Conservation (phyloP, 2,888 invertebrate species). For the Lasioglossum oenotherae region DNA sequence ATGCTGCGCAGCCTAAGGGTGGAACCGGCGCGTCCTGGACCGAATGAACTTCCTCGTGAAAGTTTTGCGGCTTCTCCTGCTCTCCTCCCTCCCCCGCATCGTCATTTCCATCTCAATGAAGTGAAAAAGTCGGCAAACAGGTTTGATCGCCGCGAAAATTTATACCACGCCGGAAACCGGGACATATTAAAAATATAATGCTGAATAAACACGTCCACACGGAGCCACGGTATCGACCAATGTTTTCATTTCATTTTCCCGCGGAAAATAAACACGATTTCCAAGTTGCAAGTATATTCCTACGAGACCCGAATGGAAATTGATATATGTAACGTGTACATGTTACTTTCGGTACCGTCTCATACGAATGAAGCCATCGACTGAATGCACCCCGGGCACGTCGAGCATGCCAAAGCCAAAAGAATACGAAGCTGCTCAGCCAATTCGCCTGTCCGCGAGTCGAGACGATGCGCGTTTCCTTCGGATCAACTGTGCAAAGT, state of each 20-base stretch:
- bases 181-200: slow-evolving; percentile 41
- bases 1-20: slow-evolving; percentile 1
- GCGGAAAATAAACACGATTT: slow-evolving; percentile 34
- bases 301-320: not conserved
- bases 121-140: not conserved
- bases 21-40: not conserved
- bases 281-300: not conserved
- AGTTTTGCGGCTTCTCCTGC: not conserved
- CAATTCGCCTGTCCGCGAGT: not conserved
- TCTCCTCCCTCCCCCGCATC: not conserved
- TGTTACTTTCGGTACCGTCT: not conserved
- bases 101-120: not conserved
- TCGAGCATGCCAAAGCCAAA: not conserved
- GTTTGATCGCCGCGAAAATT: slow-evolving; percentile 16
- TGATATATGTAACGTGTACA: not conserved
- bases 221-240: not conserved
- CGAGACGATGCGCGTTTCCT: not conserved
- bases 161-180: not conserved
- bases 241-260: slow-evolving; percentile 48
- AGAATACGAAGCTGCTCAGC: not conserved
- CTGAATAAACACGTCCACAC: slow-evolving; percentile 19
- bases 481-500: not conserved
- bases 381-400: not conserved
- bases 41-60: not conserved
- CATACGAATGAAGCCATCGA: not conserved